Conservation (phyloP, 2,888 invertebrate species). For the Eristalis tenax region DNA sequence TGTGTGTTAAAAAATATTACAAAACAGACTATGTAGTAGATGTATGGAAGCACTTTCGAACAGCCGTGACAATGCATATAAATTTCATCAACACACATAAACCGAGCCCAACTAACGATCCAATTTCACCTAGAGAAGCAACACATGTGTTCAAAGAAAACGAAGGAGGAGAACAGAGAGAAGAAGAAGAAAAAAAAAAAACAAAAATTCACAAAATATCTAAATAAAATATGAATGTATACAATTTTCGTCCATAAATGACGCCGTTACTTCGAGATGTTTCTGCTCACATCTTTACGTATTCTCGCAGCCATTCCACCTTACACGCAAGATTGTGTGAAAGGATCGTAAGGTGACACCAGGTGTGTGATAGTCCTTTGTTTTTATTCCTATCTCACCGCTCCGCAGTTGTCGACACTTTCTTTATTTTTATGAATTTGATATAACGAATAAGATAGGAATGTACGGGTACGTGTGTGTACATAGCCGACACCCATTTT, state of each 20-base stretch:
- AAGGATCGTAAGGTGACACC: conserved; percentile 60
- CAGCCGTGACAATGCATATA: conserved; percentile 67
- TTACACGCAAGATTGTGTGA: not conserved
- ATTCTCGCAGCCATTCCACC: conserved; percentile 7
- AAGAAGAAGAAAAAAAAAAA: conserved; percentile 1
- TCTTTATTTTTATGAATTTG: conserved; percentile 49
- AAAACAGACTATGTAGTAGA: conserved; percentile 38
- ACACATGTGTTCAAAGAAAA: conserved; percentile 49
- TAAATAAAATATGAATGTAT: conserved; percentile 70
- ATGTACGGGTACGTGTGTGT: conserved; percentile 28
- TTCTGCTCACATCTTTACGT: conserved; percentile 27
- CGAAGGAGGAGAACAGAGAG: not conserved
- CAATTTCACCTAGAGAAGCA: conserved; percentile 63
- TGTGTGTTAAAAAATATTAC: conserved; percentile 9
- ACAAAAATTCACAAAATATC: conserved; percentile 37
- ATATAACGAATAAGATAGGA: conserved; percentile 20
- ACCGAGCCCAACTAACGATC: conserved; percentile 48
- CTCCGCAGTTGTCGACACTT: conserved; percentile 2
- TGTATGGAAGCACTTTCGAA: conserved; percentile 53
- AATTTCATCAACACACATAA: conserved; percentile 33
- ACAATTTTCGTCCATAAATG: conserved; percentile 71
- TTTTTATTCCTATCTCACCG: conserved; percentile 40
- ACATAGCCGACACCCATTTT: conserved; percentile 65
- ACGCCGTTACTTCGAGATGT: conserved; percentile 71
- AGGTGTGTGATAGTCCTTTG: conserved; percentile 60